Base-by-base conservation (phyloP, 2,888 invertebrate genomes). In the Rhimphoctona megacephalus region DNA sequence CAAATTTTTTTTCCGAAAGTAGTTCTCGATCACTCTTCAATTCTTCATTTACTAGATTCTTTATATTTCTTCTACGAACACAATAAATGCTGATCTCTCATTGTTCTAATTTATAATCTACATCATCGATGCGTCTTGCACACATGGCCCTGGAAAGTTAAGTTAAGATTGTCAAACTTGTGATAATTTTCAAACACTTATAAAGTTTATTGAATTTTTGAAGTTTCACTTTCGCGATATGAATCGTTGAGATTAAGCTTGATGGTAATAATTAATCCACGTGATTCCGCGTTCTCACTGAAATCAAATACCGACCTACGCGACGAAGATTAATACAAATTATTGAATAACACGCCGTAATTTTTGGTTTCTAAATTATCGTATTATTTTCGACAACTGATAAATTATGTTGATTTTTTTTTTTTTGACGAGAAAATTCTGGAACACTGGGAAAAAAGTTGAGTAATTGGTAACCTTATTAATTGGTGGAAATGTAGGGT, bases 1-100 rank as follows among this genome's bases (percentile, higher is more conserved):
- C 39, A 54, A 74, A 84, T 36, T 64, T 76, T 39, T 33, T 6
- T 73, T 52, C 14, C 57, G 43, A 19, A 61, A 64, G 54, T 25
- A 7, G 2, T 57, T 52, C 25, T 61, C 69, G 57, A 57, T 66
- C 78, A 78, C 36, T 73, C 22, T 52, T 11, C 22, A 52, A 33
- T 36, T 17, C 72, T 30, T 6, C 72, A 36, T n/a, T 72, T 36
- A 11, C 19, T 39, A 25, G 22, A 57, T 43, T 39, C n/a, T 30
- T 25, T 25, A 5, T 25, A 30, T 3, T 11, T 33, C 11, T 22
- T 25, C 25, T 39, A 25, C 25, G 6, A 57, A 25, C 57, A 25
- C 14, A 25, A 74, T 33, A 17, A 57, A 78, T 52, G 22, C 9
- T 19, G 46, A 54, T 22, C 39, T 7, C 3, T 57, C 74, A 25